A percentile compares a stretch with the other conserved stretches of the same genome.
Conservation (phyloP, 2,888 invertebrate genomes). For the Monoplex corrugatus region DNA sequence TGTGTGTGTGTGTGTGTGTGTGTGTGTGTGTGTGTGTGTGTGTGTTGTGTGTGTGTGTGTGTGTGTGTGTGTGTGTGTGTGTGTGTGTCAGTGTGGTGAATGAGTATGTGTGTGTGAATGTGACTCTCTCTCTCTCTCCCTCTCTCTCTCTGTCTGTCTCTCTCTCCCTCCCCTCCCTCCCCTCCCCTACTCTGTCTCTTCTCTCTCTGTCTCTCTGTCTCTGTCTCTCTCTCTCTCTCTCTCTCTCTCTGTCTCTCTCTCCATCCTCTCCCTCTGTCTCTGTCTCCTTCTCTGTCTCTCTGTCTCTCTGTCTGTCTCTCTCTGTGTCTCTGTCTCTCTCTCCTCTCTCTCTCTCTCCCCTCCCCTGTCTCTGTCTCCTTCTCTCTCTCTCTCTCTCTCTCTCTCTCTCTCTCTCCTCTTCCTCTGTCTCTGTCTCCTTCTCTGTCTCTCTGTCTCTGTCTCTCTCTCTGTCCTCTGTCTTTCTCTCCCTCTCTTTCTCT, state of each 20-base stretch:
- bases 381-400: neutral
- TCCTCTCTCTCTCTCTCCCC: neutral
- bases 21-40: conserved; percentile 3
- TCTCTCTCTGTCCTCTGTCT: neutral
- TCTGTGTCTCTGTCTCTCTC: neutral
- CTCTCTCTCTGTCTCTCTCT: neutral
- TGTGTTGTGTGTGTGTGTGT: neutral
- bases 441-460: neutral
- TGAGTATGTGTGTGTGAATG: neutral
- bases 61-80: neutral
- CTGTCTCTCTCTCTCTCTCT: neutral
- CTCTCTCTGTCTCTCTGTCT: neutral
- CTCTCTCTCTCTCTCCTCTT: neutral
- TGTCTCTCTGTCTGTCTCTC: neutral
- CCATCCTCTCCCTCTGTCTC: neutral
- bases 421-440: neutral
- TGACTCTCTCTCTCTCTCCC: neutral
- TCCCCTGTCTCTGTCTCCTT: neutral
- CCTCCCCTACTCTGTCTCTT: too few species aligned
- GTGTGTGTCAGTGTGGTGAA: neutral
- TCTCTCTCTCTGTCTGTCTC: neutral
- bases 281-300: neutral
- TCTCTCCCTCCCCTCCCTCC: neutral
- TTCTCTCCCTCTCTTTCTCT: neutral
- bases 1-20: neutral